Conservation (phyloP, 2,113 vertebrate genomes). For the Formicarius rufipectus region DNA sequence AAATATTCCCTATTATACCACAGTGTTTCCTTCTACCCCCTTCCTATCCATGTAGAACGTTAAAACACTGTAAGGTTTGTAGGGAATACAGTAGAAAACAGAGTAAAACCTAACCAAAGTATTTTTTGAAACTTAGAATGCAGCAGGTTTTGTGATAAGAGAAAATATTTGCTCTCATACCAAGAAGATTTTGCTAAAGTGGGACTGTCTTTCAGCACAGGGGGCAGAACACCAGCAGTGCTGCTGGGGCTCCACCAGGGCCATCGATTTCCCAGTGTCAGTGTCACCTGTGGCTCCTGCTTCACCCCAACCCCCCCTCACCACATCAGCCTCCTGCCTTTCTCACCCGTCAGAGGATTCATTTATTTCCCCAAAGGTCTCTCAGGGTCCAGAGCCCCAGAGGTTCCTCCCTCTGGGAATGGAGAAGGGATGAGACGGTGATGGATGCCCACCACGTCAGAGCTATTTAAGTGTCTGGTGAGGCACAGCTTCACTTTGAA, state of each 20-base stretch:
- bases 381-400: background rate
- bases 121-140: background rate
- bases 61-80: background rate
- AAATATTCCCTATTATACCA: background rate
- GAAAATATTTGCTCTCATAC: background rate
- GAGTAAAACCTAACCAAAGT: background rate
- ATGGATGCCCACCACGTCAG: background rate
- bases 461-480: background rate
- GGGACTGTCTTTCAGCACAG: background rate
- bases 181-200: background rate
- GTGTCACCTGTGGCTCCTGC: background rate
- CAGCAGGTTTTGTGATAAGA: background rate
- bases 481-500: background rate
- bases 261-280: background rate
- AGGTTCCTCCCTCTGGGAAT: background rate
- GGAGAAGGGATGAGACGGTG: background rate
- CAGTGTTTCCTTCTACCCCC: background rate
- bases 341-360: background rate
- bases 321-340: background rate
- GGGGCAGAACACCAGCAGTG: background rate
- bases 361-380: background rate
- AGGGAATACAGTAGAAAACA: background rate
- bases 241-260: background rate
- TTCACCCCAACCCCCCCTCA: background rate
- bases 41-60: rapidly evolving